Evolutionary conservation across 2,797 vertebrate species (phyloP), one percentile per base, ranked within the genome.

Genomic region (Pangasius mekongensis): DNA sequence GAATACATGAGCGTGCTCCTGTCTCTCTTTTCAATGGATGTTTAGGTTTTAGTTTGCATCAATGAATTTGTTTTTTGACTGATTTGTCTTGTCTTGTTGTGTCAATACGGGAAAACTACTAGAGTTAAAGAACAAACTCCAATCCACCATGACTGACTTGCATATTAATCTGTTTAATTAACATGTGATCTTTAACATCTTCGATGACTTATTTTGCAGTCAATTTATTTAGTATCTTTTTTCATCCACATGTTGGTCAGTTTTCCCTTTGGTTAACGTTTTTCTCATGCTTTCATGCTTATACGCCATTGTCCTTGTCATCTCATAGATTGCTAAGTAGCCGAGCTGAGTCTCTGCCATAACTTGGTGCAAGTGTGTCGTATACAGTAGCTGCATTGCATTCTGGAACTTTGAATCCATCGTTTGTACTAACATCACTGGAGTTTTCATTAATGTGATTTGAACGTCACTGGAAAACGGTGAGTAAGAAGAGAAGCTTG

Each of bases 1-100:
- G 83, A 87, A 90, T 83, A 90, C 88, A 90, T 86, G 87, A 90
- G 87, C 83, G 78, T 87, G 87, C 90, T 89, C 20, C 18, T 88
- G 71, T 87, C 85, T 64, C 16, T 60, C 24, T 74, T 10, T 67
- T 84, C 43, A 33, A 8, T 83, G 22, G 10, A 24, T 64, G 39
- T 83, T 83, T 60, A 81, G 22, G 24, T 81, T 60, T 60, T 60
- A 24, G 56, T 81, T 60, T 13, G 22, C 33, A 81, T 58, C 78
- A 60, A 14, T 60, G 33, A 56, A 80, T 39, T 36, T 33, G 14
- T 39, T 81, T 60, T 60, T 39, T 1, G 0, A 36, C 52, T 1
- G 22, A 36, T 81, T 39, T 81, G 54, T 80, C 54, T 81, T 60
- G 78, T 27, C 20, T 24, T 81, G 3, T 36, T 39, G 30, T 39